Conservation (phyloP, 64 coral and sea anemone species). For the Actinia equina region DNA sequence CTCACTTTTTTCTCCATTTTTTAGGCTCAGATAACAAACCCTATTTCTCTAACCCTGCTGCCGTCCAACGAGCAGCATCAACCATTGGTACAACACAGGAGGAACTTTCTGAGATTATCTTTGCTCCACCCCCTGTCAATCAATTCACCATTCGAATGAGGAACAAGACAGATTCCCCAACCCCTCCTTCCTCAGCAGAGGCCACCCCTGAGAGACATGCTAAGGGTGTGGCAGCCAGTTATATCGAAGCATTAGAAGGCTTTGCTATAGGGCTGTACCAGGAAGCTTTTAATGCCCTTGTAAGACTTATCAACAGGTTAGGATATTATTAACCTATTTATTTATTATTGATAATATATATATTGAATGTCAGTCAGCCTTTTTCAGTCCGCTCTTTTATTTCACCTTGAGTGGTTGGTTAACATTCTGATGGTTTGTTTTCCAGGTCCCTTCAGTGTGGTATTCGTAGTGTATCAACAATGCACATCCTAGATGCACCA, state of each 20-base stretch:
- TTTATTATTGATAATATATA: neutral
- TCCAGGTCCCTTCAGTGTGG: conserved; percentile 76
- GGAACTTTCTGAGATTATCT: conserved; percentile 92
- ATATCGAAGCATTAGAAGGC: conserved; percentile 85
- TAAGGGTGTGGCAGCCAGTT: conserved; percentile 47
- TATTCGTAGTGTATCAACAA: conserved; percentile 72
- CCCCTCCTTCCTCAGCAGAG: conserved; percentile 39
- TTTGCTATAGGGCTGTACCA: conserved; percentile 95
- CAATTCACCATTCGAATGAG: conserved; percentile 84
- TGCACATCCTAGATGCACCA: conserved; percentile 86
- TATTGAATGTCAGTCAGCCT: neutral
- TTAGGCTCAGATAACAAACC: conserved; percentile 94
- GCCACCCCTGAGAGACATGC: conserved; percentile 71
- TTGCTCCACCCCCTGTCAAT: conserved; percentile 92
- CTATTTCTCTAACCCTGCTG: conserved; percentile 90
- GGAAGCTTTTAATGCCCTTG: conserved; percentile 72
- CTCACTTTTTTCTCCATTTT: neutral
- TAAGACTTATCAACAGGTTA: conserved; percentile 93
- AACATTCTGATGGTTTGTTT: neutral
- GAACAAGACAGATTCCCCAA: conserved; percentile 30
- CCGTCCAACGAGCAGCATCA: conserved; percentile 80
- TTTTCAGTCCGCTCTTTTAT: no score
- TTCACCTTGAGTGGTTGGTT: no score
- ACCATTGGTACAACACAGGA: conserved; percentile 71
- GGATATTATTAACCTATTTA: neutral